Conservation (phyloP, 30 jellyfish, hydroid and myxozoan species). For the Cassiopea andromeda region DNA sequence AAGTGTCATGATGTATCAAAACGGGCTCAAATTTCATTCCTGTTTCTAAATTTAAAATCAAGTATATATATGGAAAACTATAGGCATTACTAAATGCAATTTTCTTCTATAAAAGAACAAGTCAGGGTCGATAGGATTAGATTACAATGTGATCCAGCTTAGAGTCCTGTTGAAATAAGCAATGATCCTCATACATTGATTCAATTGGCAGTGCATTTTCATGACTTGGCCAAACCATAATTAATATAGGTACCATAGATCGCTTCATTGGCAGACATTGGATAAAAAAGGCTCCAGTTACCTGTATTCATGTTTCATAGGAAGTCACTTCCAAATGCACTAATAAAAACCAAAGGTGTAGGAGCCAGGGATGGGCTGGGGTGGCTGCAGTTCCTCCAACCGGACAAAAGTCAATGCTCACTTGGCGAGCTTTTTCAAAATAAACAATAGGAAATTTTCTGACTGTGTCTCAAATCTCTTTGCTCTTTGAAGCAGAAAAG, state of each 20-base stretch:
- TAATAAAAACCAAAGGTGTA: background rate
- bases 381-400: too few relatives aligned
- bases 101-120: background rate
- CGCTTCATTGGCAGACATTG: background rate
- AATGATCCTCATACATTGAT: background rate
- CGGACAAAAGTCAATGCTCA: too few relatives aligned
- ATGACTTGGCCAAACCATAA: background rate
- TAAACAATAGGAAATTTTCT: too few relatives aligned
- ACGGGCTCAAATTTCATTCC: background rate
- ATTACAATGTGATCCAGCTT: background rate
- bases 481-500: too few relatives aligned
- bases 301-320: background rate
- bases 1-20: background rate
- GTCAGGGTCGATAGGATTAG: background rate
- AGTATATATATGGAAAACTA: background rate
- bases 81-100: background rate
- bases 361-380: too few relatives aligned
- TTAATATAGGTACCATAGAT: background rate
- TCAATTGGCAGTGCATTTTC: background rate
- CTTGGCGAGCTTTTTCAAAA: too few relatives aligned
- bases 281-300: conserved; percentile 10
- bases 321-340: background rate
- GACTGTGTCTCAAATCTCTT: too few relatives aligned
- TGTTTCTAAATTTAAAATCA: background rate
- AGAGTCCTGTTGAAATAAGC: background rate